Evolutionary conservation across 2,113 vertebrate genomes (phyloP), one percentile per base, ranked within the genome.

Genomic region (Geococcyx californianus): DNA sequence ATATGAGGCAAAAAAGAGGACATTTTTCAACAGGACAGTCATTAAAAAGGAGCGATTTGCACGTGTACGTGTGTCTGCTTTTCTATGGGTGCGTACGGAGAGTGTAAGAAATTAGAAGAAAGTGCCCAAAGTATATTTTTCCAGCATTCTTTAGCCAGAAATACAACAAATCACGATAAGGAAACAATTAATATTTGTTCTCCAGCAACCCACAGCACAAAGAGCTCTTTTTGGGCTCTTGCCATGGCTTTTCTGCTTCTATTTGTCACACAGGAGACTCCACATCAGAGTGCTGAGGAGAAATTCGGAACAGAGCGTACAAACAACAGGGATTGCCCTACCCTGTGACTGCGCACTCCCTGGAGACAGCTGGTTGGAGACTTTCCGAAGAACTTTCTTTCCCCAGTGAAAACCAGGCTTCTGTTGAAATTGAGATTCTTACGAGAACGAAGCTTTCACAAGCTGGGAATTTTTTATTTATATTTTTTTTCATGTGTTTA

Each of bases 321-420:
- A 90, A 79, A 94, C 28, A 16, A 28, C 28, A 62, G 44, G 28
- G 36, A 45, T n/a, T 69, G 63, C 40, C 58, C 62, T 77, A 51
- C 69, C 34, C 68, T 44, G 12, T 34, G 56, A 84, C 60, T 47
- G 16, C 9, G n/a, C 2, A 2, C 6, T 90, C 59, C 68, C 55
- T 52, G 25, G 90, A 56, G 64, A 88, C 6, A 10, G 16, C 59
- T 75, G 47, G 7, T 33, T 74, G 47, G 64, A 93, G 94, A 83
- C 44, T 80, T 87, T 80, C 52, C 23, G 29, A 79, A 93, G 40
- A 72, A 44, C 28, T 87, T 88, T 58, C 59, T 89, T 95, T 97
- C 55, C 68, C 62, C 33, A 74, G 59, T 18, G 70, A 91, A 91
- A 91, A 88, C 23, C 0, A 5, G 4, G 9, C 6, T 79, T 90